Base-by-base conservation (phyloP, 2,888 invertebrate species). In the Proisotoma minuta region DNA sequence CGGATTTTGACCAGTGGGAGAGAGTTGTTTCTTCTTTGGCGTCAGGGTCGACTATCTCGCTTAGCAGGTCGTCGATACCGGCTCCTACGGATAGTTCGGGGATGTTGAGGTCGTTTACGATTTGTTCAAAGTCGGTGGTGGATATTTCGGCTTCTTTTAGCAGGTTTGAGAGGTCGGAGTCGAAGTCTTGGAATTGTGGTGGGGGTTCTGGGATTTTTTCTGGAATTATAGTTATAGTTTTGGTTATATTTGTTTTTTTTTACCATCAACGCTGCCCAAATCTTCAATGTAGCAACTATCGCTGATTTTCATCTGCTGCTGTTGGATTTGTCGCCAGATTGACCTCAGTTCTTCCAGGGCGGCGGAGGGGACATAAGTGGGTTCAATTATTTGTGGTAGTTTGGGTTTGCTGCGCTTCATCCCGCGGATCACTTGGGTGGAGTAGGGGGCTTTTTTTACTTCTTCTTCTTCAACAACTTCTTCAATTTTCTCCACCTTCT, bases 111-210 rank as follows among this genome's bases (percentile, higher is more conserved):
- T 65, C 65, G 26, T 59, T 58, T 5, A 73, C 57, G 40, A 71
- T 63, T 8, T 70, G 66, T 34, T 71, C 68, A 43, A 73, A 62
- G 23, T 71, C 71, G 1, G 63, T 66, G 1, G 68, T 27, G 1
- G 64, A 58, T 18, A 73, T 57, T 3, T 73, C 65, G 24, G 68
- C 65, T 48, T 66, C 70, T n/a, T 65, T 50, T 18, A 73, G 48
- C 47, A 73, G 70, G 12, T 58, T 60, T 23, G 60, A 62, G 3
- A 69, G 52, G 34, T 69, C 68, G 1, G 62, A 60, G 1, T 57
- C 63, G 27, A 56, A 43, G 47, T 39, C 27, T 15, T 5, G 10
- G 43, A 43, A 5, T 4, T 15, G 20, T 15, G 43, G 43, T 15
- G 5, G 18, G 10, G 43, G 43, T 5, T 5, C 5, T n/a, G 18